Percentiles rank a stretch among this genome's conserved stretches.
Evolutionary conservation across 2,888 invertebrate genomes (phyloP).

Genomic region (Diploptera punctata): DNA sequence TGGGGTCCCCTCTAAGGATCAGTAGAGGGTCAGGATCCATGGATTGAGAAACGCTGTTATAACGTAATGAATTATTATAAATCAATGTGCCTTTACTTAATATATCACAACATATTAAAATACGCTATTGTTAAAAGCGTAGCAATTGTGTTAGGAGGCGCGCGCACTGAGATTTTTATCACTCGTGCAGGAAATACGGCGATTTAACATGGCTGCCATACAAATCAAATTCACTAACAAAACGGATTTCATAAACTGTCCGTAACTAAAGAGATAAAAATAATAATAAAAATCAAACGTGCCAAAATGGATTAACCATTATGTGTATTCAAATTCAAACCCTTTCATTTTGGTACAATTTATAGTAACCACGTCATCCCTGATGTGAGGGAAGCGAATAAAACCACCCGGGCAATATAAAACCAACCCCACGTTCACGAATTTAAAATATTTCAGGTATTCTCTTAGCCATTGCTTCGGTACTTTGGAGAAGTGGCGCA

Average conservation of each 20-base stretch:
- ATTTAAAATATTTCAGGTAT: too few relatives aligned
- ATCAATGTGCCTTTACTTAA: not conserved
- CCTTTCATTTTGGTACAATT: slow-evolving; percentile 25
- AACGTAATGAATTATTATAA: not conserved
- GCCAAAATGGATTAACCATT: slow-evolving; percentile 22
- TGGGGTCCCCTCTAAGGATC: too few relatives aligned
- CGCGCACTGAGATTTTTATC: too few relatives aligned
- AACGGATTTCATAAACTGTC: slow-evolving; percentile 21
- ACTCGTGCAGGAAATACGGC: not conserved
- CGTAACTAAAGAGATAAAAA: slow-evolving; percentile 25
- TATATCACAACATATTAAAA: not conserved
- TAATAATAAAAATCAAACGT: slow-evolving; percentile 27
- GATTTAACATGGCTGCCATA: not conserved
- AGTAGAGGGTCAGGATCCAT: too few relatives aligned
- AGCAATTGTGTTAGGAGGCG: too few relatives aligned
- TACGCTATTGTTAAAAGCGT: too few relatives aligned
- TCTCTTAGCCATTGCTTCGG: too few relatives aligned
- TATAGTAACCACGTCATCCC: slow-evolving; percentile 15
- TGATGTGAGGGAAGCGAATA: too few relatives aligned
- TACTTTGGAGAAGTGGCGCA: too few relatives aligned
- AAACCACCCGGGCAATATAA: too few relatives aligned
- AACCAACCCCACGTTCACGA: too few relatives aligned
- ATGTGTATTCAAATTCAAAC: slow-evolving; percentile 20
- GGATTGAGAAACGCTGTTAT: too few relatives aligned
- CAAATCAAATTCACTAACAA: slow-evolving; percentile 6